Base-by-base conservation (phyloP, 1,140 invertebrate genomes). In the Asbolus verrucosus region DNA sequence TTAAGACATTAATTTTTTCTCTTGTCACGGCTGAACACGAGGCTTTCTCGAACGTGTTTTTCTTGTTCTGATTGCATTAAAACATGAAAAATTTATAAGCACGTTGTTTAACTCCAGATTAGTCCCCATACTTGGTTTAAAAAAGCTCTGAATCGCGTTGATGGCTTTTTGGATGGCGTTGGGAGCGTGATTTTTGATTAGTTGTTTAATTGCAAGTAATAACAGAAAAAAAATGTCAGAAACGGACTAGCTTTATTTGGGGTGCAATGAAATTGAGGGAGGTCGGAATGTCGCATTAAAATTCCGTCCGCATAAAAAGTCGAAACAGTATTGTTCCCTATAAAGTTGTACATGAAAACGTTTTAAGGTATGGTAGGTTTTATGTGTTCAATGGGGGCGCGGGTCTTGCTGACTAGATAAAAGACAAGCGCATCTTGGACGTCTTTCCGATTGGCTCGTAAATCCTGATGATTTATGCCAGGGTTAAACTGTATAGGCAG, bases 331-430 rank as follows among this genome's bases (percentile, higher is more conserved):
- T 54, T 54, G 46, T 54, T 54, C 46, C 46, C 46, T 63, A 63
- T 63, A 63, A 63, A 63, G 33, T 63, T 63, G 61, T 63, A 63
- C 39, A 38, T 63, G 21, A 18, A 63, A 54, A 54, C 46, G 46
- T 54, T 38, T 63, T 38, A 62, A 62, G 59, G 59, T 62, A 39
- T 62, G 59, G 11, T 19, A 16, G 33, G 39, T 69, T 69, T 69
- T 69, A 69, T 62, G 46, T 14, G 54, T 61, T 27, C 33, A 69
- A 69, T 69, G 31, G 54, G 39, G 59, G 31, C 24, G 21, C 24
- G 15, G 36, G 54, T 43, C 67, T 46, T 69, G 67, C 67, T 69
- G 67, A 69, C 67, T 69, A 69, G 59, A 63, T 63, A 63, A 63
- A 69, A 54, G 59, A 39, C 66, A 50, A 62, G 30, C 61, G 61